phyloP scores from a whole-genome alignment of 2,797 vertebrate genomes.

The Mergus octosetaceus region DNA sequence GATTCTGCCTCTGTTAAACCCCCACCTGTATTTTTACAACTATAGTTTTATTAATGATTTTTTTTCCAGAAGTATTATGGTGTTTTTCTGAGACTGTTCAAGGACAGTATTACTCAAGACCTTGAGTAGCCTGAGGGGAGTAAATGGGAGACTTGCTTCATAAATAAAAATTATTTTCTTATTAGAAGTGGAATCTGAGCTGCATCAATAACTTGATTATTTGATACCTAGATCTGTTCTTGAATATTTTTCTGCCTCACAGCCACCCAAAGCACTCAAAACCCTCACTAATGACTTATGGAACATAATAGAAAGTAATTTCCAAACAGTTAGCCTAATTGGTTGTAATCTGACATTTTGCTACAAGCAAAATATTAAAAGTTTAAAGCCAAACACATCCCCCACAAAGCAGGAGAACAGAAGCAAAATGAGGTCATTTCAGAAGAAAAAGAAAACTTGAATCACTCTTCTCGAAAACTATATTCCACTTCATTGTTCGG shows the following conservation, averaged over 20 bases:
- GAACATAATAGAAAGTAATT: constrained; percentile 54
- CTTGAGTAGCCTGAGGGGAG: not conserved
- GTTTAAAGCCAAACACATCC: constrained; percentile 1
- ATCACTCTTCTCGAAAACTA: not conserved
- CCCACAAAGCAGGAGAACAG: not conserved
- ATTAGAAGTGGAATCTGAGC: constrained; percentile 16
- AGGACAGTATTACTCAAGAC: constrained; percentile 45
- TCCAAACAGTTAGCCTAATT: constrained; percentile 57
- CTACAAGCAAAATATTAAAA: constrained; percentile 29
- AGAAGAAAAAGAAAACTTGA: not conserved
- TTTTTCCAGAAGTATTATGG: not conserved
- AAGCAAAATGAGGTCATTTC: not conserved
- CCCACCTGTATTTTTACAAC: not conserved
- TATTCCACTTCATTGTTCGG: not conserved
- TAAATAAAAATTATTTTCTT: constrained; percentile 65
- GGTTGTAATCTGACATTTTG: constrained; percentile 54
- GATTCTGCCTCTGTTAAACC: not conserved
- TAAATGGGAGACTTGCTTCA: constrained; percentile 14
- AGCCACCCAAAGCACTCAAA: constrained; percentile 18
- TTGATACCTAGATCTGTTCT: constrained; percentile 24
- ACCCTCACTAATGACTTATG: constrained; percentile 58
- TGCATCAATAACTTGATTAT: constrained; percentile 65
- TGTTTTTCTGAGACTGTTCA: constrained; percentile 16
- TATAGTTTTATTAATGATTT: not conserved
- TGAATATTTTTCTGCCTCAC: constrained; percentile 63